Evolutionary conservation across 2,888 invertebrate species (phyloP).

Genomic region (Palloptera scutellata): DNA sequence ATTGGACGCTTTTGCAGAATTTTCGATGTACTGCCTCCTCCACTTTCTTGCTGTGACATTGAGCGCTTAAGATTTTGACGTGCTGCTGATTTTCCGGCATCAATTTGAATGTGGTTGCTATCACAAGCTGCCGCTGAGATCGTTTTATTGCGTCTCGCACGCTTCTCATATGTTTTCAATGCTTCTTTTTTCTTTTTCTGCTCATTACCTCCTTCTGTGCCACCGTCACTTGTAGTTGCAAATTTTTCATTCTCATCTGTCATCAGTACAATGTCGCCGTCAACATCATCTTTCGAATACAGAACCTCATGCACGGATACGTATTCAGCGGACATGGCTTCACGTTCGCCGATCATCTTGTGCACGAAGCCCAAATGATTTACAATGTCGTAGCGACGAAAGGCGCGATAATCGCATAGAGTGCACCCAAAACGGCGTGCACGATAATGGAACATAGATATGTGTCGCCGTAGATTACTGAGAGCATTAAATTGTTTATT

Average conservation of each 20-base stretch:
- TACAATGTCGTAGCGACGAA: constrained; percentile 71
- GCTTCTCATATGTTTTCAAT: constrained; percentile 45
- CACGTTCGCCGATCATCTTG: constrained; percentile 67
- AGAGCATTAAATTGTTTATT: constrained; percentile 61
- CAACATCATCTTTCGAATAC: constrained; percentile 58
- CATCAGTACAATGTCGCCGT: constrained; percentile 58
- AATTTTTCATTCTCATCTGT: constrained; percentile 42
- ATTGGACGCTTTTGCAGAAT: constrained; percentile 66
- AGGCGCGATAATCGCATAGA: constrained; percentile 75
- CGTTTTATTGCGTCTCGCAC: constrained; percentile 41
- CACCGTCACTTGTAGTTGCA: background rate
- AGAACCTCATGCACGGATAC: constrained; percentile 57
- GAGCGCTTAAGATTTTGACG: constrained; percentile 30
- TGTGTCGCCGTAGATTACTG: constrained; percentile 62
- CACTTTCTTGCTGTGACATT: constrained; percentile 19
- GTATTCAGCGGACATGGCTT: constrained; percentile 60
- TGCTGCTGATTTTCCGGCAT: background rate
- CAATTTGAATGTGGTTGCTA: background rate
- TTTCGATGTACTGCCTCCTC: constrained; percentile 36
- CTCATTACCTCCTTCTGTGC: background rate
- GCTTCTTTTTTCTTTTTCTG: background rate
- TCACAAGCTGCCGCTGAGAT: constrained; percentile 24
- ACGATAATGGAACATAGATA: constrained; percentile 64
- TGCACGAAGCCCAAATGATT: constrained; percentile 73
- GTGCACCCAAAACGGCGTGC: constrained; percentile 77